Evolutionary conservation across 1,140 invertebrate species (phyloP), one percentile per base, ranked within the genome.

Genomic region (Drosophila kanapiae): DNA sequence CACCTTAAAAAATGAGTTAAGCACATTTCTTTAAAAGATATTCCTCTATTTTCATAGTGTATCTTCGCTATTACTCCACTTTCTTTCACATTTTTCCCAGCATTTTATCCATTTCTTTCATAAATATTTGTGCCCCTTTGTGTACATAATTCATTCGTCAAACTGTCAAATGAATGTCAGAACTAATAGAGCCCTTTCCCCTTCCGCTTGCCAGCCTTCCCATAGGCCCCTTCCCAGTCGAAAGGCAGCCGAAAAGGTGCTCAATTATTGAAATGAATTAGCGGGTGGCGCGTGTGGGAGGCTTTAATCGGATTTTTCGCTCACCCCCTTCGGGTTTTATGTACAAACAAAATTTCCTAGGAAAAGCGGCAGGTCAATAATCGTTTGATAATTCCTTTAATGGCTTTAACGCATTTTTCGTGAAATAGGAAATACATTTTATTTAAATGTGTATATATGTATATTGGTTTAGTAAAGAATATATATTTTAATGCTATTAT

Each of bases 161-260:
- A 79, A 79, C 76, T 79, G 76, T 79, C 76, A 79, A 79, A 79
- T 79, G 67, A 79, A 79, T 79, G 76, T 79, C 76, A 79, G 59
- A 79, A 64, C 54, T 79, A 78, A 78, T 71, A 64, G 76, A 54
- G 48, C 42, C 13, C 45, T 48, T 51, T 37, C 29, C 33, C 67
- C 59, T 16, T 27, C 31, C 43, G 11, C 14, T 33, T 27, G 27
- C 11, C 18, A 13, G 23, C 27, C 33, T 9, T 14, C 51, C 51
- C 5, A 8, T 40, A 14, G 23, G 53, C 23, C 23, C 42, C 42
- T 61, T 42, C 38, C 18, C 63, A 68, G 53, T 23, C 27, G 43
- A 63, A 65, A 62, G 56, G 27, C 43, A 33, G 43, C 49, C 45
- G 60, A 60, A 68, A 77, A 77, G 64, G 63, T 68, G 74, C 56